Evolutionary conservation across 2,888 invertebrate genomes (phyloP).

Genomic region (Nephrocerus scutellatus): DNA sequence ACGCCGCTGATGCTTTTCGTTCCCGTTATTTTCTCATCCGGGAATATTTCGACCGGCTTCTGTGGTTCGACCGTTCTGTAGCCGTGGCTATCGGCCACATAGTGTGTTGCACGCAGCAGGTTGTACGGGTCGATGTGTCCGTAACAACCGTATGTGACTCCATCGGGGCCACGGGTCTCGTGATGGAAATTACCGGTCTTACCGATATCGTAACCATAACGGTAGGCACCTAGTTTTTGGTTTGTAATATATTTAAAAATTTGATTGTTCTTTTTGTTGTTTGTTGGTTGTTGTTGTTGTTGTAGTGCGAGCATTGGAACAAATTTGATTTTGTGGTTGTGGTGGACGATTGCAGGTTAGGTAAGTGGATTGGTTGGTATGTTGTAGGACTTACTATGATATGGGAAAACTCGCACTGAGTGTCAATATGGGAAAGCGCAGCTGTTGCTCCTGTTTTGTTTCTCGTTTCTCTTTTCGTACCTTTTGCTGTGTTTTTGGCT

Average conservation of each 20-base stretch:
- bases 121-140: constrained; percentile 66
- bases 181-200: constrained; percentile 73
- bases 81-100: constrained; percentile 70
- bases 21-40: constrained; percentile 32
- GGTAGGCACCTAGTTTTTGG: constrained; percentile 56
- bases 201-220: constrained; percentile 70
- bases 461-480: background rate
- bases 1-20: constrained; percentile 50
- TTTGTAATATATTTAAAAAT: constrained; percentile 8
- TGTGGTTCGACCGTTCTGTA: constrained; percentile 66
- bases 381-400: too few relatives aligned
- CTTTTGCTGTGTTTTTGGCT: too few relatives aligned
- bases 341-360: too few relatives aligned
- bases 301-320: constrained; percentile 10
- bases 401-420: too few relatives aligned
- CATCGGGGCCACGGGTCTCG: constrained; percentile 67
- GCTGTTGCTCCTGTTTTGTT: constrained; percentile 9
- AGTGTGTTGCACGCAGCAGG: constrained; percentile 62
- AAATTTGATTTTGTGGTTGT: constrained; percentile 3
- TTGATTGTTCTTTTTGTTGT: constrained; percentile 11
- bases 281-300: constrained; percentile 16
- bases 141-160: constrained; percentile 73
- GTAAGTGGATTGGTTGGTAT: too few relatives aligned
- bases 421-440: too few relatives aligned
- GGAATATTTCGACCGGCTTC: constrained; percentile 58